Percentiles rank a stretch among this genome's conserved stretches.
Conservation (phyloP, 2,113 vertebrate genomes). For the Pholis gunnellus region DNA sequence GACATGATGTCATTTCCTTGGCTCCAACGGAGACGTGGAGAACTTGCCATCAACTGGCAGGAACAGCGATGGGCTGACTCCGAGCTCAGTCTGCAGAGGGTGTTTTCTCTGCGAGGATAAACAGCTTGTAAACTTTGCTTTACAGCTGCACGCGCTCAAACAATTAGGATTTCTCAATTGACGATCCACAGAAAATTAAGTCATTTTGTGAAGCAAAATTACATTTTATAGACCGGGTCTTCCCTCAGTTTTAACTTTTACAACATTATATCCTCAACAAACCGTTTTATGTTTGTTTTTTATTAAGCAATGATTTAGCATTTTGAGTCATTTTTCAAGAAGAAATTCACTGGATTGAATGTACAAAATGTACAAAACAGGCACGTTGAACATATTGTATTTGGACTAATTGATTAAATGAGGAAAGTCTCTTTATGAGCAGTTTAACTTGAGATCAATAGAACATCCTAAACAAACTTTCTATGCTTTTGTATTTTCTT, state of each 20-base stretch:
- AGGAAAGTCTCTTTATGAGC: background rate
- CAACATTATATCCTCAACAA: background rate
- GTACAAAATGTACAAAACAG: background rate
- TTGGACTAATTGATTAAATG: background rate
- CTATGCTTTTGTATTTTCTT: too few relatives aligned
- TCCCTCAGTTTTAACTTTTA: too few relatives aligned
- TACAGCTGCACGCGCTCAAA: constrained; percentile 4
- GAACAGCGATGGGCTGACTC: constrained; percentile 44
- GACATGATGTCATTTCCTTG: constrained; percentile 82
- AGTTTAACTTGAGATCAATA: background rate
- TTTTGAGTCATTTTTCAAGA: background rate
- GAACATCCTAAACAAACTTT: background rate
- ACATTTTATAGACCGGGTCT: background rate
- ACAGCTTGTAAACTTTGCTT: constrained; percentile 35
- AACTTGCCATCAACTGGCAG: constrained; percentile 70
- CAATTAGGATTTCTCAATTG: background rate
- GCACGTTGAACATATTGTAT: background rate
- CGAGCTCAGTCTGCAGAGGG: constrained; percentile 33
- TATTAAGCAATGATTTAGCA: too few relatives aligned
- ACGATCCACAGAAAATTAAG: background rate
- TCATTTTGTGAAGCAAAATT: background rate
- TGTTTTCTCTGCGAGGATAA: constrained; percentile 47
- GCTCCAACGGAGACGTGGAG: constrained; percentile 68
- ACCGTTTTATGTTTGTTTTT: background rate
- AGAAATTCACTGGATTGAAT: too few relatives aligned